These are phyloP conservation scores for Dipodomys ordii DNA, from an alignment of 2,113 vertebrate genomes.

Conservation along the genomic window DNA sequence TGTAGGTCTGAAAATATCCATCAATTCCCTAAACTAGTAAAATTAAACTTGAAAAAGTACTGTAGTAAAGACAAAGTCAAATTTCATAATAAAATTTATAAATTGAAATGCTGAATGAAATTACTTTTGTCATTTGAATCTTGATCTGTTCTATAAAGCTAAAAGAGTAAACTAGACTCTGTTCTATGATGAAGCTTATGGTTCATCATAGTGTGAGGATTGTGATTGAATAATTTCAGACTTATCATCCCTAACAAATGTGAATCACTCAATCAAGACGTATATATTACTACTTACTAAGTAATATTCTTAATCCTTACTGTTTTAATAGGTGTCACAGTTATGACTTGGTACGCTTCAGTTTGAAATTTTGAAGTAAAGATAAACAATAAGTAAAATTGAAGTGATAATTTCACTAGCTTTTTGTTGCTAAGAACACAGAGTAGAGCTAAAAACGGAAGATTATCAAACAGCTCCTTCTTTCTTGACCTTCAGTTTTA, in stretches of 20 bases:
- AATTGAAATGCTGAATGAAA: background rate
- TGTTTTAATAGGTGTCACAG: background rate
- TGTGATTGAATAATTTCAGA: background rate
- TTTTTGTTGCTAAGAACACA: background rate
- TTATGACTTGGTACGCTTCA: background rate
- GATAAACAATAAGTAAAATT: background rate
- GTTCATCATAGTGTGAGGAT: background rate
- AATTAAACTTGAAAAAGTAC: slow-evolving; percentile 3
- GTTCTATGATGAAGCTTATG: background rate
- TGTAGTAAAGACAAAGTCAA: background rate
- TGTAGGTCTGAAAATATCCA: background rate
- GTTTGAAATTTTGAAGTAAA: background rate
- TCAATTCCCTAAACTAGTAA: background rate
- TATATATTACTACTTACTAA: background rate
- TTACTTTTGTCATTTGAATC: slow-evolving; percentile 18
- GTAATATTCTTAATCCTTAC: background rate
- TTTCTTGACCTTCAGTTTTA: slow-evolving; percentile 65
- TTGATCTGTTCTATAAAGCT: background rate
- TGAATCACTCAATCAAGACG: background rate
- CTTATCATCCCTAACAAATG: background rate
- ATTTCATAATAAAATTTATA: slow-evolving; percentile 36
- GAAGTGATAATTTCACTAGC: background rate
- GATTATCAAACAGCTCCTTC: too few species aligned
- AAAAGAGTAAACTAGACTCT: background rate
- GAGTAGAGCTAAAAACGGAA: too few species aligned